Percentiles rank a stretch among this genome's conserved stretches.
Conservation (phyloP, 2,888 invertebrate genomes). For the Baronia brevicornis region DNA sequence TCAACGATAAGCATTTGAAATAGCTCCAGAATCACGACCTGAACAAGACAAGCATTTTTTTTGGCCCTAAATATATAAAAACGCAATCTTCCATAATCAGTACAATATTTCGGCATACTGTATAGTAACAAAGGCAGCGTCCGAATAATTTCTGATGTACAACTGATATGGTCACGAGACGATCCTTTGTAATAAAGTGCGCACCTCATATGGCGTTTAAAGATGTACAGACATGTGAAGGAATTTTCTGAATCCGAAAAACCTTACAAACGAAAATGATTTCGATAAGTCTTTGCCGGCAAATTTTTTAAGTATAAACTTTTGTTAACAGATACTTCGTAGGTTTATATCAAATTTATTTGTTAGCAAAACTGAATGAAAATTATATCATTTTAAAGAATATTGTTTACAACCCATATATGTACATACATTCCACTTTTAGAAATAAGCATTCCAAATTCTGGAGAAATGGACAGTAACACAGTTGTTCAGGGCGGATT, state of each 20-base stretch:
- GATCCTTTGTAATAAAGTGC: constrained; percentile 29
- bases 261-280: neutral
- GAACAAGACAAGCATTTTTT: neutral
- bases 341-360: too few relatives aligned
- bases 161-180: constrained; percentile 26
- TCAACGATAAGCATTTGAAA: constrained; percentile 10
- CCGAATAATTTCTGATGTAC: constrained; percentile 27
- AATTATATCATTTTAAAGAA: too few relatives aligned
- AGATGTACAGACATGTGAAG: constrained; percentile 18
- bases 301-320: too few relatives aligned
- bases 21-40: constrained; percentile 8
- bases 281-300: neutral
- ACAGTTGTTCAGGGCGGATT: too few relatives aligned
- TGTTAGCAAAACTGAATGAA: too few relatives aligned
- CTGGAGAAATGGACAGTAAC: too few relatives aligned
- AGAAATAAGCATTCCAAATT: too few relatives aligned
- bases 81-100: constrained; percentile 16
- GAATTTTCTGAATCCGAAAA: constrained; percentile 10
- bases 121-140: constrained; percentile 27
- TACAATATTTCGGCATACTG: constrained; percentile 27
- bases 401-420: too few relatives aligned
- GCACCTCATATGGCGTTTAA: constrained; percentile 25
- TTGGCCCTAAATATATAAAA: constrained; percentile 7
- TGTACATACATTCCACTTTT: too few relatives aligned
- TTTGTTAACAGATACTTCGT: too few relatives aligned